Percentiles rank a stretch among this genome's conserved stretches.
Evolutionary conservation across 2,797 vertebrate genomes (phyloP).

Genomic region (Cirrhinus molitorella): DNA sequence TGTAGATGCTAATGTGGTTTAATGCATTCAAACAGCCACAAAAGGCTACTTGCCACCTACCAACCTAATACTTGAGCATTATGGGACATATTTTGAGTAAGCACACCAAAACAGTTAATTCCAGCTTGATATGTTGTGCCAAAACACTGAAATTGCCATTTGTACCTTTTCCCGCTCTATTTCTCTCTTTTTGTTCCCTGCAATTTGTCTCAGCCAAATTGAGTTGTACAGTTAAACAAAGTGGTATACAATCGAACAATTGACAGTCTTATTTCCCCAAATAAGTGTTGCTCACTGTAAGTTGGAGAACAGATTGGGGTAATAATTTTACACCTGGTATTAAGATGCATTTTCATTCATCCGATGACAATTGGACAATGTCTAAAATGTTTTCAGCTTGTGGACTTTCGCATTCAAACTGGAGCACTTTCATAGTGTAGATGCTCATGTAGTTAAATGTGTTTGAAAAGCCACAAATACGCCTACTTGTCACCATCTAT

Average conservation of each 20-base stretch:
- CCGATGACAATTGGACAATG: too few relatives aligned
- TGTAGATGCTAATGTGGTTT: too few relatives aligned
- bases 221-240: not conserved
- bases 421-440: too few relatives aligned
- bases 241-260: not conserved
- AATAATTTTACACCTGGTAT: too few relatives aligned
- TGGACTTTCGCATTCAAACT: too few relatives aligned
- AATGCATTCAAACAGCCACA: too few relatives aligned
- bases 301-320: too few relatives aligned
- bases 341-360: too few relatives aligned
- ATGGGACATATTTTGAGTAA: too few relatives aligned
- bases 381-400: not conserved
- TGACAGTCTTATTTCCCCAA: not conserved
- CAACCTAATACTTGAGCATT: too few relatives aligned
- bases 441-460: not conserved
- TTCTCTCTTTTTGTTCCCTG: constrained; percentile 34
- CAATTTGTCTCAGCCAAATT: constrained; percentile 1
- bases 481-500: not conserved
- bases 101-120: not conserved
- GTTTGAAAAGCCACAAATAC: not conserved
- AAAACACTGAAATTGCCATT: not conserved
- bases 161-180: not conserved
- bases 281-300: too few relatives aligned
- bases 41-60: too few relatives aligned
- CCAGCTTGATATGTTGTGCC: not conserved